These are phyloP conservation scores for Holacanthella duospinosa DNA, from an alignment of 2,888 invertebrate species.

Conservation along the genomic window DNA sequence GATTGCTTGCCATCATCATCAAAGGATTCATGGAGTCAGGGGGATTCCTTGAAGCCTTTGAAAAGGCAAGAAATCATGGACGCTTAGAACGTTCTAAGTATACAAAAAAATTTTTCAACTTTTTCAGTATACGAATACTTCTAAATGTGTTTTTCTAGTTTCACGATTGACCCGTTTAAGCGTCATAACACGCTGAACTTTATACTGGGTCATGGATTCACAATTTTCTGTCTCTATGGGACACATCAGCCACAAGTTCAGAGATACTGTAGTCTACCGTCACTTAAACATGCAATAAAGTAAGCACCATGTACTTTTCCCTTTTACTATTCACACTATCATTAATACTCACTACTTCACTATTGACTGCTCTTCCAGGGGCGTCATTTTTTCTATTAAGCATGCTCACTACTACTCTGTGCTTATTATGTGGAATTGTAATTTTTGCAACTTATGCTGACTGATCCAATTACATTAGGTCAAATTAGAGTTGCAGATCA, in stretches of 20 bases:
- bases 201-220: constrained; percentile 26
- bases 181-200: constrained; percentile 26
- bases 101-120: too few species aligned
- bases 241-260: constrained; percentile 35
- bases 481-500: constrained; percentile 26
- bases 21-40: constrained; percentile 66
- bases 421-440: neutral
- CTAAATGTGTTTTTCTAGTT: too few species aligned
- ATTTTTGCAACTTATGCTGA: constrained; percentile 26
- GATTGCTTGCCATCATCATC: constrained; percentile 43
- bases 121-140: too few species aligned
- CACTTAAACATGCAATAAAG: constrained; percentile 26
- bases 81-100: constrained; percentile 66
- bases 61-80: constrained; percentile 59
- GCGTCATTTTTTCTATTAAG: constrained; percentile 28
- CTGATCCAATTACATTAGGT: constrained; percentile 27
- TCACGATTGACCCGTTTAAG: constrained; percentile 10
- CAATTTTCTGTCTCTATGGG: constrained; percentile 17
- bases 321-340: constrained; percentile 1
- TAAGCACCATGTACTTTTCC: constrained; percentile 20
- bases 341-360: neutral
- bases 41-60: constrained; percentile 57
- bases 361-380: constrained; percentile 11
- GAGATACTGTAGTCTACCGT: constrained; percentile 31
- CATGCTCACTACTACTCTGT: constrained; percentile 19